Base-by-base conservation (phyloP, 2,797 vertebrate species). In the Apogon hyalosoma region DNA sequence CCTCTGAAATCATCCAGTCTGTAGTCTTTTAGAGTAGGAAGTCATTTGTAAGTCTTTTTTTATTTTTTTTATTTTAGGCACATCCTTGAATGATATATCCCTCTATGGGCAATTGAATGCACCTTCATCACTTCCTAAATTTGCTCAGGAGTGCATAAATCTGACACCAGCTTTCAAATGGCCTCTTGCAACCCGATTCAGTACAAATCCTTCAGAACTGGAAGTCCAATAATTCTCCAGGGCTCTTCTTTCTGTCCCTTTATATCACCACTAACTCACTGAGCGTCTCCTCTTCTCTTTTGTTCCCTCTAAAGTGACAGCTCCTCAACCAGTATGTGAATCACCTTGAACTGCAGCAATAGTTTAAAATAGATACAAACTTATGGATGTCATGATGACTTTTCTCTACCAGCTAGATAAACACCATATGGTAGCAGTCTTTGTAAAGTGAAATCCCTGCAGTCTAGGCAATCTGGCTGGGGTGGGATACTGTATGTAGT, bases 401-500 rank as follows among this genome's bases (percentile, higher is more conserved):
- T 72, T 52, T 56, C 24, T 12, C 14, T 56, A 67, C 46, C 54
- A 56, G 50, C 56, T 56, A 67, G 41, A 79, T 66, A 79, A 84
- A 85, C 80, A 82, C 58, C 79, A 88, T 80, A 83, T 86, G 83
- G 74, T 21, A 31, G 36, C 28, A 54, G 38, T 41, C 59, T 83
- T 68, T 69, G 63, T 77, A 57, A 75, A 62, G 61, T 57, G 40
- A 72, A 84, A 65, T 66, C 68, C 76, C 85, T 68, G 45, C 62
- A 75, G 77, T 53, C 21, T 42, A 16, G 36, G 61, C 49, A 80
- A 56, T 73, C 74, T 83, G 65, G 45, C 11, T 7, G 18, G 48
- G 43, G 12, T 24, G 67, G 57, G 40, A 67, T 52, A 52, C 18
- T 59, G 49, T 57, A 69, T 62, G 46, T 46, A 69, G 80, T 73